Conservation (phyloP, 1,140 invertebrate species). For the Bombus difficillimus region DNA sequence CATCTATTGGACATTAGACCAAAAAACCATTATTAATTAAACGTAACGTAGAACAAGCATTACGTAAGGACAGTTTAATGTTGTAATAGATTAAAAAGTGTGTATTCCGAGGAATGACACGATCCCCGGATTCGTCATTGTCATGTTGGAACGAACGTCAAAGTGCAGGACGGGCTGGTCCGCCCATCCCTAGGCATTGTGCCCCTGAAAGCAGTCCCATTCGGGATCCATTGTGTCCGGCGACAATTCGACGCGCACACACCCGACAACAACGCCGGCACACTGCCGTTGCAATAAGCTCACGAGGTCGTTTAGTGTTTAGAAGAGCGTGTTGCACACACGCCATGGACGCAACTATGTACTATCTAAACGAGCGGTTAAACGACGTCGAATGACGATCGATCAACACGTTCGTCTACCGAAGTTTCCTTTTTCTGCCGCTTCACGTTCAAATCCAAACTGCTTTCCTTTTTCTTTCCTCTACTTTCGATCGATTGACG, state of each 20-base stretch:
- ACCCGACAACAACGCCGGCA: not conserved
- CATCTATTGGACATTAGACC: too few species aligned
- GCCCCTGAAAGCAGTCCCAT: conserved; percentile 43
- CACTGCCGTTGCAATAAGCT: conserved; percentile 45
- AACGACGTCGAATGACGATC: not conserved
- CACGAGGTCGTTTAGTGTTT: conserved; percentile 49
- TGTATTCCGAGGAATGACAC: conserved; percentile 46
- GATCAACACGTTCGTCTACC: not conserved
- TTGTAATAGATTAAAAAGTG: not conserved
- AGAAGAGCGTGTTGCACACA: conserved; percentile 29
- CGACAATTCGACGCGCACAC: conserved; percentile 54
- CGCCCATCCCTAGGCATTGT: conserved; percentile 63
- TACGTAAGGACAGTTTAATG: conserved; percentile 15
- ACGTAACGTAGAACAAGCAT: not conserved
- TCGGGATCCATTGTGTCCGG: conserved; percentile 48
- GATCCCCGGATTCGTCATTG: conserved; percentile 26
- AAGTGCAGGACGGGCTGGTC: conserved; percentile 42
- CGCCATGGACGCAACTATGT: conserved; percentile 5
- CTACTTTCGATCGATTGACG: too few species aligned
- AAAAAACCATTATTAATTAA: not conserved
- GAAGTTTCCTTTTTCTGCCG: not conserved
- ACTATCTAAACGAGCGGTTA: conserved; percentile 15
- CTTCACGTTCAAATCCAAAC: too few species aligned
- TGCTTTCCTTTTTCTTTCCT: too few species aligned
- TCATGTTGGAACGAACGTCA: conserved; percentile 25